Conservation (phyloP, 2,888 invertebrate species). For the Cantharis nigra region DNA sequence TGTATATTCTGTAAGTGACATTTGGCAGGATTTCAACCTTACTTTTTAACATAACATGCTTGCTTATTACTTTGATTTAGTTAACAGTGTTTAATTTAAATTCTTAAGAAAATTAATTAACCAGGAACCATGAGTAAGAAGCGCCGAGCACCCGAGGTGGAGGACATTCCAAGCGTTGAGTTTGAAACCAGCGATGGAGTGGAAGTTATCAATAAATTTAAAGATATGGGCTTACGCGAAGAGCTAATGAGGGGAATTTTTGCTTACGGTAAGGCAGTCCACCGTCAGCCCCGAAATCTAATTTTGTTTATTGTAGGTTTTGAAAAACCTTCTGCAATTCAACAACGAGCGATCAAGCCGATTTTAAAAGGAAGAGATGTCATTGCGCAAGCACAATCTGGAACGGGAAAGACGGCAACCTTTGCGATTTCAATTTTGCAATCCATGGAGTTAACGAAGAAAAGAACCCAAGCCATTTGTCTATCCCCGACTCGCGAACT, state of each 20-base stretch:
- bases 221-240: slow-evolving; percentile 92
- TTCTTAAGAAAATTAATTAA: not conserved
- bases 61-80: not conserved
- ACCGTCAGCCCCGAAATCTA: not conserved
- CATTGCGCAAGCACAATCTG: slow-evolving; percentile 98
- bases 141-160: slow-evolving; percentile 48
- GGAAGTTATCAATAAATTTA: slow-evolving; percentile 96
- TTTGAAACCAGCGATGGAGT: slow-evolving; percentile 99
- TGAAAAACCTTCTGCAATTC: slow-evolving; percentile 98
- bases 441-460: slow-evolving; percentile 85
- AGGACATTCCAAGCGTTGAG: slow-evolving; percentile 96
- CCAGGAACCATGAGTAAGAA: not conserved
- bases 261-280: slow-evolving; percentile 80
- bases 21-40: not conserved
- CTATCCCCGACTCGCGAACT: slow-evolving; percentile 97
- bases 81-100: too few species aligned
- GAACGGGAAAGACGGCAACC: slow-evolving; percentile 99
- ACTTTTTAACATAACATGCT: not conserved
- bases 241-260: slow-evolving; percentile 95
- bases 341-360: slow-evolving; percentile 94
- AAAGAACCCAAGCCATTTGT: slow-evolving; percentile 92
- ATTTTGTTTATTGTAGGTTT: slow-evolving; percentile 70
- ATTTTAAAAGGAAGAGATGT: slow-evolving; percentile 97
- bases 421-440: slow-evolving; percentile 97
- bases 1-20: not conserved